Evolutionary conservation across 2,113 vertebrate genomes (phyloP), one percentile per base, ranked within the genome.

Genomic region (Hymenochirus boettgeri): DNA sequence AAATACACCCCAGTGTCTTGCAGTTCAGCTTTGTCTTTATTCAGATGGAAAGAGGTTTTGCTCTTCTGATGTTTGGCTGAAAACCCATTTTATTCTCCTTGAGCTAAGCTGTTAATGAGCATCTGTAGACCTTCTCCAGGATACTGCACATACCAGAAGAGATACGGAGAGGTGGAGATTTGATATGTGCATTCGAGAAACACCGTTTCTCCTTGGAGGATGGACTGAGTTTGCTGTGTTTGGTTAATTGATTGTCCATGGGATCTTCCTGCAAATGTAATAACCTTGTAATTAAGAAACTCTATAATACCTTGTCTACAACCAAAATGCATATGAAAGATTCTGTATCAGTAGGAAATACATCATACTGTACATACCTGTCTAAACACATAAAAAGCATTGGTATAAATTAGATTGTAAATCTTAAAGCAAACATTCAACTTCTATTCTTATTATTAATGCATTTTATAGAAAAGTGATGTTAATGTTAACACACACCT

Each of bases 1-100:
- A 70, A 60, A 15, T 75, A 74, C 23, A 74, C 17, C 7, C 35
- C 70, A 8, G 31, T 4, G 1, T 77, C 64, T 9, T 12, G 24
- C 61, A 70, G 7, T 21, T 55, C 52, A 17, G 27, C 52, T 31
- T 17, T 29, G 12, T 55, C 52, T 29, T 29, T 55, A 3, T 13
- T 9, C 26, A 55, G 26, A 15, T 29, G 25, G 26, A 27, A 29
- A 31, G 25, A 55, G 29, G 15, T 55, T 27, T 29, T 7, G 19
- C 9, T 31, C 7, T 27, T 26, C 7, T 55, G n/a, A 18, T 42
- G 39, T 5, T 42, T 17, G n/a, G 39, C 39, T 42, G 39, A n/a
- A n/a, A 42, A 42, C 2, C 39, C 46, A 10, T 48, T 22, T 3
- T 48, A 10, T 48, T 48, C 46, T 22, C 22, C 13, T 7, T 48